Conservation (phyloP, 2,888 invertebrate genomes). For the Junonia oenone region DNA sequence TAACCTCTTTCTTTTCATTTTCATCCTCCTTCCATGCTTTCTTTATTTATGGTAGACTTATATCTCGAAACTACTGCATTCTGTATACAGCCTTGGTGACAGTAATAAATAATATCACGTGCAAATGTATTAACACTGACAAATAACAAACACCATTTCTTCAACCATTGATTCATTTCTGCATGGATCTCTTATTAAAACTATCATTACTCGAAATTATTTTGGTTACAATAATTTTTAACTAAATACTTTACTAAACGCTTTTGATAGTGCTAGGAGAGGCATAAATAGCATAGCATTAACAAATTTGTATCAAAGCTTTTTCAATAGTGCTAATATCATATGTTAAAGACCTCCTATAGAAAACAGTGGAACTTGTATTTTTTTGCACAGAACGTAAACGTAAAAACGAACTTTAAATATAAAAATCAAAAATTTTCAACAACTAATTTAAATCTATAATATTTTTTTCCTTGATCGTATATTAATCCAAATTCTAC, state of each 20-base stretch:
- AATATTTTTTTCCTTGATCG: not conserved
- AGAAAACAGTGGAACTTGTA: conserved; percentile 40
- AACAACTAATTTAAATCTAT: not conserved
- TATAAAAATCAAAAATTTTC: not conserved
- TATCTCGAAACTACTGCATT: conserved; percentile 58
- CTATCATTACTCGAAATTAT: conserved; percentile 43
- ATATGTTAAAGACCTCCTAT: conserved; percentile 43
- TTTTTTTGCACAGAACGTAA: not conserved
- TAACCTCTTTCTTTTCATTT: conserved; percentile 75
- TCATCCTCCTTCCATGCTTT: conserved; percentile 75
- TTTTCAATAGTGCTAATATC: conserved; percentile 55
- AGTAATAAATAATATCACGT: conserved; percentile 62
- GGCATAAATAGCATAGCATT: conserved; percentile 65
- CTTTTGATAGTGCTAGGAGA: conserved; percentile 72
- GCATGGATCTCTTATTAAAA: conserved; percentile 71
- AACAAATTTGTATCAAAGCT: conserved; percentile 52
- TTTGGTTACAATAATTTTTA: conserved; percentile 40
- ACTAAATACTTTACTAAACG: conserved; percentile 62
- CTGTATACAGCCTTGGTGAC: conserved; percentile 67
- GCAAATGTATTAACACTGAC: conserved; percentile 48
- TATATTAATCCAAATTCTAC: conserved; percentile 21
- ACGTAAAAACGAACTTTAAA: not conserved
- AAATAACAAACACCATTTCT: conserved; percentile 76
- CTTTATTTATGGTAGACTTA: conserved; percentile 69
- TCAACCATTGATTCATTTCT: conserved; percentile 75